A percentile compares a stretch with the other conserved stretches of the same genome.
Conservation (phyloP, 1,140 invertebrate species). For the Leptinotarsa texana region DNA sequence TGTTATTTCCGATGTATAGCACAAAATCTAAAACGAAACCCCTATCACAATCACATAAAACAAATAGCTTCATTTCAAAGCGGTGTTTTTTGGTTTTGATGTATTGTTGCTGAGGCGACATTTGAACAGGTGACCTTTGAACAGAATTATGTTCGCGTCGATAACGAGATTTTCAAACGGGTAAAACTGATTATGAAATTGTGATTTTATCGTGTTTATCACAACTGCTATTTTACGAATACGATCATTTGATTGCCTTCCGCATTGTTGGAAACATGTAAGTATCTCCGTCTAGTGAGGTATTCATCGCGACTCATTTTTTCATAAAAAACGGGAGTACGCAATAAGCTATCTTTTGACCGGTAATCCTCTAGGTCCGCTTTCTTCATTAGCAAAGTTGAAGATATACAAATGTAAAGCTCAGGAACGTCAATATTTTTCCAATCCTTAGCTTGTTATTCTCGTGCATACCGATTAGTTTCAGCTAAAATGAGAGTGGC, state of each 20-base stretch:
- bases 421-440: background rate
- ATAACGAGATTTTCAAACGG: conserved; percentile 37
- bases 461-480: conserved; percentile 5
- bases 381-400: conserved; percentile 17
- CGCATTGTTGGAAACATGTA: conserved; percentile 39
- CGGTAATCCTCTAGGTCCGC: conserved; percentile 35
- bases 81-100: conserved; percentile 49
- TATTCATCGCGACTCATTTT: conserved; percentile 44
- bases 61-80: conserved; percentile 55
- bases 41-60: conserved; percentile 47
- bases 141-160: conserved; percentile 46
- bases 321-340: conserved; percentile 43
- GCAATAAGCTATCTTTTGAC: conserved; percentile 38
- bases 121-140: conserved; percentile 51
- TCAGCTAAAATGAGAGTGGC: background rate
- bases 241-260: conserved; percentile 8
- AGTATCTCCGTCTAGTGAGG: conserved; percentile 30
- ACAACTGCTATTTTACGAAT: background rate
- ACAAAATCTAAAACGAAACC: conserved; percentile 52
- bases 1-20: conserved; percentile 47
- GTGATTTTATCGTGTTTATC: conserved; percentile 27
- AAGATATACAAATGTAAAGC: background rate
- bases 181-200: conserved; percentile 35
- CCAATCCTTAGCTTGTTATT: conserved; percentile 4
- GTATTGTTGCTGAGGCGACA: conserved; percentile 43